phyloP scores from a whole-genome alignment of 2,113 vertebrate species.

The Connochaetes taurinus region DNA sequence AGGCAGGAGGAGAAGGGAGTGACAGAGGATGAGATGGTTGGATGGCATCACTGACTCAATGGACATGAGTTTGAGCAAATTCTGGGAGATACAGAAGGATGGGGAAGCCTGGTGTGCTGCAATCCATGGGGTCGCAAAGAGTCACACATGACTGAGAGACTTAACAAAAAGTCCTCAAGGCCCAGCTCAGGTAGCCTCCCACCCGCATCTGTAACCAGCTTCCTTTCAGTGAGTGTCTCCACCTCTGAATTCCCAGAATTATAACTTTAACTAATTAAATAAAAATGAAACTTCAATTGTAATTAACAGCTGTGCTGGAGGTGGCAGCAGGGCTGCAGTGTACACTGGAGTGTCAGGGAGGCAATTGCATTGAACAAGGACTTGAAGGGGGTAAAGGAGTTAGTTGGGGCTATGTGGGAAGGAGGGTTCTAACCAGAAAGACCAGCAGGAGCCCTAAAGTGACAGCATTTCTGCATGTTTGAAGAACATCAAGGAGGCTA shows the following conservation, averaged over 20 bases:
- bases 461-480: background rate
- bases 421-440: background rate
- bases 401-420: background rate
- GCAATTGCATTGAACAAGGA: background rate
- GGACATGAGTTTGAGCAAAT: background rate
- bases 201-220: background rate
- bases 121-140: fast-evolving
- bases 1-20: background rate
- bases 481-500: background rate
- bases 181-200: background rate
- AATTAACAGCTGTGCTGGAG: background rate
- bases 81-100: background rate
- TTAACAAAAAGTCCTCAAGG: background rate
- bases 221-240: fast-evolving
- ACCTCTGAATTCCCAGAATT: background rate
- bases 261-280: background rate
- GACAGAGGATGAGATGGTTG: background rate
- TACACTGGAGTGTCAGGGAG: background rate
- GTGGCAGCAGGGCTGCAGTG: fast-evolving
- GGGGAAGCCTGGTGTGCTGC: background rate
- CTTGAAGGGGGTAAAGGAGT: background rate
- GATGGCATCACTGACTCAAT: background rate
- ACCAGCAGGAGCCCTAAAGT: fast-evolving
- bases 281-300: background rate
- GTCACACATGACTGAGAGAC: background rate